A percentile compares a stretch with the other conserved stretches of the same genome.
Conservation (phyloP, 2,888 invertebrate species). For the Stenchaetothrips biformis region DNA sequence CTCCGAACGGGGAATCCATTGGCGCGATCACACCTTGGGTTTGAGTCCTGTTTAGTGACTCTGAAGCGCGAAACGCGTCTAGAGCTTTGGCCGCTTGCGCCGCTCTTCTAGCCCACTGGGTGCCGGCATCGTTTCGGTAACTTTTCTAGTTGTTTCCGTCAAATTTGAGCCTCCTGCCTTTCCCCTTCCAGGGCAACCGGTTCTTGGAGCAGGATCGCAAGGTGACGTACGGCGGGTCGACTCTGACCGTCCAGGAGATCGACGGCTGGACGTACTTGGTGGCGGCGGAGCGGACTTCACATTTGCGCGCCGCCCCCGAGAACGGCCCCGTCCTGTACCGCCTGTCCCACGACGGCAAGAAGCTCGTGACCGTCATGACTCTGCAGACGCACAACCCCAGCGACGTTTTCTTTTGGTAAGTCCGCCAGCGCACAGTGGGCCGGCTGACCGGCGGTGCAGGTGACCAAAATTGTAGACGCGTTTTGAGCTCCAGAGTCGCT, state of each 20-base stretch:
- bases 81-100: too few relatives aligned
- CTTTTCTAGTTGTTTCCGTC: background rate
- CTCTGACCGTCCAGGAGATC: background rate
- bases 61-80: too few relatives aligned
- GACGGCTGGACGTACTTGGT: constrained; percentile 10
- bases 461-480: too few relatives aligned
- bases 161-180: background rate
- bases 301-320: background rate
- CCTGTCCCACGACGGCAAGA: background rate
- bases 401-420: background rate
- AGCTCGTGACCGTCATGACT: background rate
- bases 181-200: background rate
- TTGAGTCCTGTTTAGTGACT: too few relatives aligned
- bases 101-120: too few relatives aligned
- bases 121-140: too few relatives aligned
- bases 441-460: too few relatives aligned
- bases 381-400: background rate
- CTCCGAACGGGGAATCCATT: too few relatives aligned
- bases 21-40: too few relatives aligned
- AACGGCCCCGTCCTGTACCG: constrained; percentile 2
- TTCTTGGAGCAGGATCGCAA: background rate
- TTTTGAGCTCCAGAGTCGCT: too few relatives aligned
- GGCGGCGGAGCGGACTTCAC: background rate
- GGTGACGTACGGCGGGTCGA: background rate
- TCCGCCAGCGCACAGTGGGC: too few relatives aligned